Base-by-base conservation (phyloP, 2,797 vertebrate genomes). In the Enteromius argenteus region DNA sequence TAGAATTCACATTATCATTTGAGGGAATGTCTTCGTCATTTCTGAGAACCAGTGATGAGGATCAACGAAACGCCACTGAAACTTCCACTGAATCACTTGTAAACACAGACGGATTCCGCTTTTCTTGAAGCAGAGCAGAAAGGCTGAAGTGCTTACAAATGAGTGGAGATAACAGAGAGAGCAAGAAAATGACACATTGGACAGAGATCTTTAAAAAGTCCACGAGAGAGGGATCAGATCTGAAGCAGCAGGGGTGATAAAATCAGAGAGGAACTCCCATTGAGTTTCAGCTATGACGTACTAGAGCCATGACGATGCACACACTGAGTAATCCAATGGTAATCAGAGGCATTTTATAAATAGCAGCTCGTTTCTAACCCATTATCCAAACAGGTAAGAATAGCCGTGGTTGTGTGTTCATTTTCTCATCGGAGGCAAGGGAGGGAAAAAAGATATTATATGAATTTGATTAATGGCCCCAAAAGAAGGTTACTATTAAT, bases 261-360 rank as follows among this genome's bases (percentile, higher is more conserved):
- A 44, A 84, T 84, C 64, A 71, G 27, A 84, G 51, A 79, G 82
- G 82, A 60, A 79, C 82, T 78, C 74, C 74, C 73, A 62, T 21
- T 58, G 73, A 77, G 74, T 44, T 14, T 23, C 39, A 44, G 73
- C 51, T 14, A 72, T 83, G 74, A 84, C 74, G 30, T 79, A 79
- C 5, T 21, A 62, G 19, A 79, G 42, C 53, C 21, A 30, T 84
- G 82, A 84, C 39, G 15, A 49, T 27, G 53, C 51, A 8, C 3
- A 1, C 35, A 64, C 27, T 37, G 39, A 27, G 69, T 74, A 71
- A 78, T 76, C 72, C 77, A 15, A 15, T 44, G 56, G 15, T 32
- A 79, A 79, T 79, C 49, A 53, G 19, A 74, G 44, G 3, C n/a
- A 19, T 37, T 84, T 67, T 60, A 71, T 84, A 84, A 84, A 78